Conservation (phyloP, 2,797 vertebrate species). For the Hemibagrus guttatus region DNA sequence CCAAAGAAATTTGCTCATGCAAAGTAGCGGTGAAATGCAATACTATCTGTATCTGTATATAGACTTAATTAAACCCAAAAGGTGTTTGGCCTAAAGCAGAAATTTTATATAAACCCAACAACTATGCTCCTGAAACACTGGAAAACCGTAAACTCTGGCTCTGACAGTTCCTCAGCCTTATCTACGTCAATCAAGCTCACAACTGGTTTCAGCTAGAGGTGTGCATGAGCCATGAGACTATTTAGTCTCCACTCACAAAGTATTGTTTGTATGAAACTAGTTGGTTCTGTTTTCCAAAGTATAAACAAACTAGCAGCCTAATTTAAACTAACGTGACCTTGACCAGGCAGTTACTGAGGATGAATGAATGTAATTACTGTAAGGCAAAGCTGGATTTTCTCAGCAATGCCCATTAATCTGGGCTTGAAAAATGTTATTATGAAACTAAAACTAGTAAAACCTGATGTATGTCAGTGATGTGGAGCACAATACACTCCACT, state of each 20-base stretch:
- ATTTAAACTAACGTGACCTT: background rate
- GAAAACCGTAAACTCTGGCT: background rate
- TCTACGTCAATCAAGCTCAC: background rate
- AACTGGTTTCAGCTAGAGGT: background rate
- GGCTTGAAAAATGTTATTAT: background rate
- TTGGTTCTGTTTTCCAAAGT: background rate
- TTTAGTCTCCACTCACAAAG: background rate
- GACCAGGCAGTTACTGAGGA: background rate
- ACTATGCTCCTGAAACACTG: background rate
- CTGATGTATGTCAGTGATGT: background rate
- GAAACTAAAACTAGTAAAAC: background rate
- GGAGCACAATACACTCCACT: background rate
- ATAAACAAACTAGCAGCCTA: background rate
- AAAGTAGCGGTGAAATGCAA: background rate
- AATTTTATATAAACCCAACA: background rate
- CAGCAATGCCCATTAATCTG: background rate
- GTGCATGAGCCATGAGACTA: background rate
- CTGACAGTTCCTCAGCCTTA: background rate
- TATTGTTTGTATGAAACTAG: background rate
- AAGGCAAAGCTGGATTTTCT: background rate
- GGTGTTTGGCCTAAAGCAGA: background rate
- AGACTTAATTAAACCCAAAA: background rate
- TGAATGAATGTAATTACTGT: background rate
- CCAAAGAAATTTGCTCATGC: background rate
- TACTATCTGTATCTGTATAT: background rate